Evolutionary conservation across 2,888 invertebrate species (phyloP).

Genomic region (Unio delphinus): DNA sequence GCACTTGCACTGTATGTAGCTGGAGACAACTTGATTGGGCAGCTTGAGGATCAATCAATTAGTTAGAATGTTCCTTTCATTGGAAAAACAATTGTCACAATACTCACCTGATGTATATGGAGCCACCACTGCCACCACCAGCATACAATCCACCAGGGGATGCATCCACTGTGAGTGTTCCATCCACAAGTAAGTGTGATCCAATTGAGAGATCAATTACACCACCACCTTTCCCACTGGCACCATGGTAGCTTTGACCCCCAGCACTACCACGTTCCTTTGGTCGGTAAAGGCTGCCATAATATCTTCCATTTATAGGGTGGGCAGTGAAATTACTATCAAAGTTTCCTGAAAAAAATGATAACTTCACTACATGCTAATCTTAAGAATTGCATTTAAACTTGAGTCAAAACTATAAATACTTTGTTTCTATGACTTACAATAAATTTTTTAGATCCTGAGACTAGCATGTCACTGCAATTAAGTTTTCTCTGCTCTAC

Average conservation of each 20-base stretch:
- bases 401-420: too few relatives aligned
- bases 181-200: conserved; percentile 36
- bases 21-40: too few relatives aligned
- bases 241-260: conserved; percentile 20
- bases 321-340: conserved; percentile 11
- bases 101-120: conserved; percentile 36
- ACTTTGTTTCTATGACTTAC: too few relatives aligned
- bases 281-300: conserved; percentile 46
- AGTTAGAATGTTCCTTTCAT: too few relatives aligned
- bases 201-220: conserved; percentile 30
- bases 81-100: too few relatives aligned
- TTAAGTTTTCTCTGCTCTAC: too few relatives aligned
- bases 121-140: conserved; percentile 58
- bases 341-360: conserved; percentile 11
- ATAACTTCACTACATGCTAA: too few relatives aligned
- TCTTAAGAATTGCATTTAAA: too few relatives aligned
- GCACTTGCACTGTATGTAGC: too few relatives aligned
- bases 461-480: too few relatives aligned
- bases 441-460: too few relatives aligned
- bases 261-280: conserved; percentile 43
- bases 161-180: conserved; percentile 39
- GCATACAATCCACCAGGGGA: conserved; percentile 17
- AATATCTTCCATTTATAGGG: conserved; percentile 33
- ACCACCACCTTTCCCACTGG: conserved; percentile 47
- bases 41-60: too few relatives aligned